These are phyloP conservation scores for Nymphicus hollandicus DNA, from an alignment of 2,113 vertebrate genomes.

Conservation along the genomic window DNA sequence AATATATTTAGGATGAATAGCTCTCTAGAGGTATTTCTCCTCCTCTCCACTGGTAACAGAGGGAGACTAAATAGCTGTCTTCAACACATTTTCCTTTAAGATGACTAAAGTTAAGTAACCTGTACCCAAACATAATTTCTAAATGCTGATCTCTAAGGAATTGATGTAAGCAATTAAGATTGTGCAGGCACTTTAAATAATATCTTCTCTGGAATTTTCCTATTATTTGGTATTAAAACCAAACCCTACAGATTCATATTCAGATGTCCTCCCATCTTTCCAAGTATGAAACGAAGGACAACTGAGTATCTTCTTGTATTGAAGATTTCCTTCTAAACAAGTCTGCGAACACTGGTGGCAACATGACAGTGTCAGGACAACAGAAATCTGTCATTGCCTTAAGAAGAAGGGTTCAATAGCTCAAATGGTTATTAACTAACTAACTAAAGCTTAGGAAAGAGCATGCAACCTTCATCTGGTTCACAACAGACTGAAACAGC, in stretches of 20 bases:
- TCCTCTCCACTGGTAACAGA: neutral
- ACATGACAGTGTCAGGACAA: neutral
- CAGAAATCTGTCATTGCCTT: neutral
- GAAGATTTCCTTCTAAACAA: neutral
- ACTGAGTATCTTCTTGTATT: neutral
- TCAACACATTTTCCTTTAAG: neutral
- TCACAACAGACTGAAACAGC: neutral
- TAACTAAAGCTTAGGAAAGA: neutral
- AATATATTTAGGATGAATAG: conserved; percentile 42
- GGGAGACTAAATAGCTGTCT: conserved; percentile 18
- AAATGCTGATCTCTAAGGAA: neutral
- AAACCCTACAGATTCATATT: neutral
- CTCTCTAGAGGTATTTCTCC: conserved; percentile 14
- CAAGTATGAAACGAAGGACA: neutral
- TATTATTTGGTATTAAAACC: neutral
- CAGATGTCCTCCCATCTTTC: neutral
- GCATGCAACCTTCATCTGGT: neutral
- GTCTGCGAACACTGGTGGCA: neutral
- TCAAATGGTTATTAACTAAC: neutral
- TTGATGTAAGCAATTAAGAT: neutral
- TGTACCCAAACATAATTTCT: neutral
- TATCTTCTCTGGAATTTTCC: neutral
- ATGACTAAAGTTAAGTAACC: neutral
- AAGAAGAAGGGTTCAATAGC: neutral
- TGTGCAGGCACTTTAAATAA: neutral